Evolutionary conservation across 2,888 invertebrate species (phyloP).

Genomic region (Conistra vaccinii): DNA sequence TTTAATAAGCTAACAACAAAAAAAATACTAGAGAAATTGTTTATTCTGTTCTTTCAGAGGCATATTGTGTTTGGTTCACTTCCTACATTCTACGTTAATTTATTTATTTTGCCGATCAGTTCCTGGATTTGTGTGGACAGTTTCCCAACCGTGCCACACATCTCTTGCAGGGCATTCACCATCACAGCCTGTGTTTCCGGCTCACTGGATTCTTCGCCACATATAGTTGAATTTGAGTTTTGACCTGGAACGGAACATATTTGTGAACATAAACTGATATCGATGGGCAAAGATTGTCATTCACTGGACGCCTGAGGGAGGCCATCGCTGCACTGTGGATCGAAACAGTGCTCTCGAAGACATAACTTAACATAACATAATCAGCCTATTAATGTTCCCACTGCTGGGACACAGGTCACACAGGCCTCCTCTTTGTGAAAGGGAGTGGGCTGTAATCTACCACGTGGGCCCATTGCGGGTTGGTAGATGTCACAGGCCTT

Average conservation of each 20-base stretch:
- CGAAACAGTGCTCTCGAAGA: too few species aligned
- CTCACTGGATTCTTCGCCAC: fast-evolving
- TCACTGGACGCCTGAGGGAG: background rate
- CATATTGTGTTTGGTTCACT: background rate
- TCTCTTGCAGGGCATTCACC: constrained; percentile 41
- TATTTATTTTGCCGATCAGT: constrained; percentile 40
- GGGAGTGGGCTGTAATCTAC: too few species aligned
- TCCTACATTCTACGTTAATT: constrained; percentile 3
- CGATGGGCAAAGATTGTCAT: too few species aligned
- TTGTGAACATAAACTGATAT: background rate
- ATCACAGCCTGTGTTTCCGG: background rate
- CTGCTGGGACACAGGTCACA: too few species aligned
- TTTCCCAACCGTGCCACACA: constrained; percentile 47
- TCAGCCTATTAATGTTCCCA: too few species aligned
- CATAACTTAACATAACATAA: too few species aligned
- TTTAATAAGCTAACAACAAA: background rate
- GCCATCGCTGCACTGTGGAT: too few species aligned
- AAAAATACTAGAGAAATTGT: background rate
- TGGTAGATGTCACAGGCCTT: too few species aligned
- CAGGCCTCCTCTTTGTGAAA: too few species aligned
- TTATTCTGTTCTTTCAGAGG: constrained; percentile 7
- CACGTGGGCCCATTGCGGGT: too few species aligned
- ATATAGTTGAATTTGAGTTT: background rate
- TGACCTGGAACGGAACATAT: background rate
- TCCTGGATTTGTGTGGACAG: constrained; percentile 43